Evolutionary conservation across 2,888 invertebrate species (phyloP).

Genomic region (Cerceris ruficornis): DNA sequence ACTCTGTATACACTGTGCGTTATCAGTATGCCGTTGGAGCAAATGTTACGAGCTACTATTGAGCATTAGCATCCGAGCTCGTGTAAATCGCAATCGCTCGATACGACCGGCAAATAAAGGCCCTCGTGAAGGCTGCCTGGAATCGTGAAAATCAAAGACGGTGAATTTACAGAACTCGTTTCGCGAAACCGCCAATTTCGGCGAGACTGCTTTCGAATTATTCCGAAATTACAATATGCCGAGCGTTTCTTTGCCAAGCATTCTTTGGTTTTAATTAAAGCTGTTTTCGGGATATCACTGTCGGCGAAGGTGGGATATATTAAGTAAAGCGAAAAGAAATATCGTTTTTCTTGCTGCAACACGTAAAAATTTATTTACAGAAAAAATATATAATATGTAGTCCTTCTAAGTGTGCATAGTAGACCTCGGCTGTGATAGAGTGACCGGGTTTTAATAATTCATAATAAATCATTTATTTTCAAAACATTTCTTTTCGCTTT

Average conservation of each 20-base stretch:
- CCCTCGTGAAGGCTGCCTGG: neutral
- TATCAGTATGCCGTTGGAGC: slow-evolving; percentile 51
- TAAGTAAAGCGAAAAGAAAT: too few relatives aligned
- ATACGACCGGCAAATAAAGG: slow-evolving; percentile 43
- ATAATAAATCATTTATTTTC: too few relatives aligned
- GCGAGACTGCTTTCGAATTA: too few relatives aligned
- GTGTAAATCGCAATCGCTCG: slow-evolving; percentile 41
- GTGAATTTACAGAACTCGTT: neutral
- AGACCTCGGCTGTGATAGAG: too few relatives aligned
- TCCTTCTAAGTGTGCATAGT: too few relatives aligned
- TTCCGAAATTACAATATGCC: too few relatives aligned
- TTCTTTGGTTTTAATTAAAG: too few relatives aligned
- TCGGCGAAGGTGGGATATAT: too few relatives aligned
- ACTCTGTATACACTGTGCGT: slow-evolving; percentile 38
- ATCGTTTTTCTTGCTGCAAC: neutral
- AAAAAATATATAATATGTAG: neutral
- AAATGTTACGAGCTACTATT: slow-evolving; percentile 60
- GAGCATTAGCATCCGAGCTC: slow-evolving; percentile 36
- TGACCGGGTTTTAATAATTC: too few relatives aligned
- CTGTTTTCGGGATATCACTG: too few relatives aligned
- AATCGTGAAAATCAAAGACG: slow-evolving; percentile 13
- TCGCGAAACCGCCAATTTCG: neutral
- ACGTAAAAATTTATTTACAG: neutral
- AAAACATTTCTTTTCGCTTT: too few relatives aligned
- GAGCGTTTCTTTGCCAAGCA: too few relatives aligned